Conservation (phyloP, 1,140 invertebrate species). For the Pararge aegeria region DNA sequence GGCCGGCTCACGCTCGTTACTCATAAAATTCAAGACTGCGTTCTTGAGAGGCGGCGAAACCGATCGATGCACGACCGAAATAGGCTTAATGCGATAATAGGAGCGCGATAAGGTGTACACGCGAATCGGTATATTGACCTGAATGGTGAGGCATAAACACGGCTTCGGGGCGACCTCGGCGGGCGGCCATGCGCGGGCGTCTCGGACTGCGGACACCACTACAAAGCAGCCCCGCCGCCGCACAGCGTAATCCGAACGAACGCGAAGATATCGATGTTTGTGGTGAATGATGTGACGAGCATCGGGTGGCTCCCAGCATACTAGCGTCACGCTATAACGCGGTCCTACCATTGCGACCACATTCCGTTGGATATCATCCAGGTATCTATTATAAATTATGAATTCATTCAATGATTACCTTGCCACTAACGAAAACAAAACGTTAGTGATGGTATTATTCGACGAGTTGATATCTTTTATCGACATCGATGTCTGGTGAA, state of each 20-base stretch:
- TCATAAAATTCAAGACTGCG: slow-evolving; percentile 63
- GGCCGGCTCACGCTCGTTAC: slow-evolving; percentile 52
- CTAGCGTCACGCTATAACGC: slow-evolving; percentile 19
- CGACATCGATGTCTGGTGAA: too few relatives aligned
- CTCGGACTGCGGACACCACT: slow-evolving; percentile 64
- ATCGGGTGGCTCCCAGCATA: slow-evolving; percentile 43
- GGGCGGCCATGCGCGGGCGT: slow-evolving; percentile 63
- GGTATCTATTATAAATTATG: slow-evolving; percentile 29
- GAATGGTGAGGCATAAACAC: slow-evolving; percentile 56
- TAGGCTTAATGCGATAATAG: slow-evolving; percentile 74
- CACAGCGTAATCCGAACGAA: slow-evolving; percentile 65
- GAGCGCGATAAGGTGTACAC: slow-evolving; percentile 72
- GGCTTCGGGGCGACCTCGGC: slow-evolving; percentile 66
- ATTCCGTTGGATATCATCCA: slow-evolving; percentile 64
- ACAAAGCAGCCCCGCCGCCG: slow-evolving; percentile 58
- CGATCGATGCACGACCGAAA: slow-evolving; percentile 71
- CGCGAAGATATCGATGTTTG: slow-evolving; percentile 69
- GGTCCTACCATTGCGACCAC: slow-evolving; percentile 23
- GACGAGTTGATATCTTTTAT: too few relatives aligned
- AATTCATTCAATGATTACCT: slow-evolving; percentile 15
- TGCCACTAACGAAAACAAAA: not conserved
- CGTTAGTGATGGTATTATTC: not conserved
- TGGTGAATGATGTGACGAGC: slow-evolving; percentile 60
- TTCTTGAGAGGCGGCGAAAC: slow-evolving; percentile 42
- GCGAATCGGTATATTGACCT: slow-evolving; percentile 75